Base-by-base conservation (phyloP, 2,797 vertebrate species). In the Moxostoma hubbsi region DNA sequence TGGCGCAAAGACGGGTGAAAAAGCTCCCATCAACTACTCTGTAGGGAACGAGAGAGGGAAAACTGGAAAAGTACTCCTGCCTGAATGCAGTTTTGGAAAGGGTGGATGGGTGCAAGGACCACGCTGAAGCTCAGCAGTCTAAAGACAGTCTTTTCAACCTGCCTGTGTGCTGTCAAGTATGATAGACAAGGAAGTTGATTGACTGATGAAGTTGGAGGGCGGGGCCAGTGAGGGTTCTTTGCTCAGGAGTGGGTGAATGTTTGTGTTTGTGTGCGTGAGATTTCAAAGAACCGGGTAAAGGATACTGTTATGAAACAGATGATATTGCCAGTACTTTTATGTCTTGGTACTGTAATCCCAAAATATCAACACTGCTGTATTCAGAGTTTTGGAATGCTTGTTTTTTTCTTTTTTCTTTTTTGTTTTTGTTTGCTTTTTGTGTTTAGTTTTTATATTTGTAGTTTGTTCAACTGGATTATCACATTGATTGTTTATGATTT, bases 1-100 rank as follows among this genome's bases (percentile, higher is more conserved):
- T 99, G 77, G 98, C 98, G 3, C 96, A 99, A 90, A 90, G 97
- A 74, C 89, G 97, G 11, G 98, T 98, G 87, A 98, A 98, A 92
- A 99, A 99, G 85, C 94, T 99, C 43, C 97, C 97, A 0, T 99
- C 97, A 73, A 99, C 97, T 75, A 97, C 96, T 5, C 94, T 99
- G 95, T 99, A 96, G 89, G 89, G 80, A 88, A 55, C 3, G 8
- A 24, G 24, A 7, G 10, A 53, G 24, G 18, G 36, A 73, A 51
- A 59, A 15, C 13, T 13, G 53, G 53, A 54, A 45, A 46, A 15
- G 50, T 54, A 62, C 57, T 72, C n/a, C 58, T 54, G 58, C 59
- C 75, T 68, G 54, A 49, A 57, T 65, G 53, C 77, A 79, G 59
- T 57, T 72, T 61, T 58, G 75, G 72, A 79, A 64, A 51, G 51